Base-by-base conservation (phyloP, 2,888 invertebrate species). In the Mantis religiosa region DNA sequence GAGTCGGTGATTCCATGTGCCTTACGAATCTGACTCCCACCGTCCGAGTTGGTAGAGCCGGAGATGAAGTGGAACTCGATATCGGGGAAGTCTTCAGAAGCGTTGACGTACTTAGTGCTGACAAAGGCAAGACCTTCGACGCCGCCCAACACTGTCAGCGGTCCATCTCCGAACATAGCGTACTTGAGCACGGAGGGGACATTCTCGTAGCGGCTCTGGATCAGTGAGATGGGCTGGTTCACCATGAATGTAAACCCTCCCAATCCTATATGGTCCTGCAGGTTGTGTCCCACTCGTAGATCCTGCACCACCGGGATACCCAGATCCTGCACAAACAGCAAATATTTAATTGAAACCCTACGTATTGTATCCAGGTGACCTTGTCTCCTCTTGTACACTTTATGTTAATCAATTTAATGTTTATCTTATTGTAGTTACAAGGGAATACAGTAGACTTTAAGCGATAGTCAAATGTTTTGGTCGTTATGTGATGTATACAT, bases 101-200 rank as follows among this genome's bases (percentile, higher is more conserved):
- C 95, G 91, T 98, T 98, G 0, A 95, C 96, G 91, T 96, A 98
- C 92, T 97, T 97, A 0, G 98, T 98, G 91, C 97, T 97, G 27
- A 98, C 97, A 92, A 97, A 98, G 0, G 96, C 98, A n/a, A 98
- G 93, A 0, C 97, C 97, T 93, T 98, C 98, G 0, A 98, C 98
- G 0, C 98, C 98, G 0, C 98, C 98, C 92, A 98, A 94, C 3
- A 98, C 96, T 0, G 98, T 98, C 54, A 98, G 93, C 0, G 97
- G 98, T 0, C 98, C 98, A 91, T 96, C 96, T 0, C 97, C 97
- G 89, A 97, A 95, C 27, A 97, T 95, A 0, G 97, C 97, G 92
- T 98, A 98, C 91, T 88, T 89, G 94, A 98, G 94, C 27, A 98
- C 95, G 0, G 97, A 95, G n/a, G 96, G 96, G 82, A 96, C 95